Base-by-base conservation (phyloP, 2,888 invertebrate species). In the Hypomecis atomaria region DNA sequence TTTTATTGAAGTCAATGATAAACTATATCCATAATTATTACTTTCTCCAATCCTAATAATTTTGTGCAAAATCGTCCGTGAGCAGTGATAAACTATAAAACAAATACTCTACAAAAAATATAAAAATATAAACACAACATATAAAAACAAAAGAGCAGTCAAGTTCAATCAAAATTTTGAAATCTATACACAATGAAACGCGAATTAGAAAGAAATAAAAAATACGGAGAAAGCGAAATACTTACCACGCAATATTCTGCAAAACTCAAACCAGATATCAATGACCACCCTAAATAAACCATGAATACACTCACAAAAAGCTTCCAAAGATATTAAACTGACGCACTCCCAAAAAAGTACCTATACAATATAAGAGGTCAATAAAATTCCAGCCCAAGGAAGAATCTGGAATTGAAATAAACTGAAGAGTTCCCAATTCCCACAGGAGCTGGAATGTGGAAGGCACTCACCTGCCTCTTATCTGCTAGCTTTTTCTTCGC, bases 381-480 rank as follows among this genome's bases (percentile, higher is more conserved):
- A n/a, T n/a, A n/a, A n/a, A n/a, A n/a, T n/a, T n/a, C n/a, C n/a
- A n/a, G n/a, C n/a, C n/a, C n/a, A n/a, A n/a, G n/a, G n/a, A n/a
- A n/a, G n/a, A n/a, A n/a, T n/a, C n/a, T n/a, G n/a, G n/a, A n/a
- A n/a, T 33, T 36, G n/a, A 49, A 37, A 4, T 7, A n/a, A n/a
- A 47, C 1, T 23, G 23, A 23, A 23, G 3, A 23, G 23, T 1
- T 23, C 23, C 5, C 10, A 10, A 48, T 11, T 6, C 9, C 13
- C 38, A 13, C 0, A 34, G 23, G 23, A n/a, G 34, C 9, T 38
- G 50, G 37, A 53, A 13, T 42, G 23, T 11, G 34, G 10, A n/a
- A 36, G 36, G 13, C 9, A 43, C 54, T 65, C 49, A 77, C 79
- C 74, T 82, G 80, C 62, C 76, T 74, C 66, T 79, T 65, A 60